These are phyloP conservation scores for Agrochola lychnidis DNA, from an alignment of 2,888 invertebrate genomes.

Conservation along the genomic window DNA sequence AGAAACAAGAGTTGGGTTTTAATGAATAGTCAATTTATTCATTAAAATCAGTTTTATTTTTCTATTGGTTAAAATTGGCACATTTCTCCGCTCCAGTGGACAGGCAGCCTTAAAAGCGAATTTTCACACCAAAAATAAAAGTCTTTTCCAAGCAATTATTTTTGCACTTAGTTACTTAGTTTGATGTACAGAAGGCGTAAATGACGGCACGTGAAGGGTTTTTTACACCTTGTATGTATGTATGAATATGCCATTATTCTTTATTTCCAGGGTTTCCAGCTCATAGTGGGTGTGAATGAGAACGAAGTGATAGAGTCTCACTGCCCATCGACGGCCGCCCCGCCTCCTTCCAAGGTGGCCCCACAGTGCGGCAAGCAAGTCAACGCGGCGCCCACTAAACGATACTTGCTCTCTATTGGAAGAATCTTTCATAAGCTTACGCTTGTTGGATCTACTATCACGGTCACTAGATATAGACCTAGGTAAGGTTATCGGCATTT, in stretches of 20 bases:
- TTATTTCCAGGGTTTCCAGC: slow-evolving; percentile 93
- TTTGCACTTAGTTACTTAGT: no score
- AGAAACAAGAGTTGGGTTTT: no score
- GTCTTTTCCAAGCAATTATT: no score
- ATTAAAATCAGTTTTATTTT: no score
- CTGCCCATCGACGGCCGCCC: slow-evolving; percentile 82
- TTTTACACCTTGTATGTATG: no score
- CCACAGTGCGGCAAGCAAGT: slow-evolving; percentile 84
- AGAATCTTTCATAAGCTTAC: slow-evolving; percentile 98
- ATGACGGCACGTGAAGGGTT: no score
- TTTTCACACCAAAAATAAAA: neutral
- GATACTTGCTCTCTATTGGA: slow-evolving; percentile 97
- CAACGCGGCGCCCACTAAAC: slow-evolving; percentile 90
- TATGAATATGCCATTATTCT: no score
- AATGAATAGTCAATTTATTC: no score
- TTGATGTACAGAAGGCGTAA: no score
- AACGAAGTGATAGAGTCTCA: slow-evolving; percentile 84
- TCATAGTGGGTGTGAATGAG: slow-evolving; percentile 92
- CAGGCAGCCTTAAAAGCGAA: no score
- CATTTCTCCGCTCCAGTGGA: no score
- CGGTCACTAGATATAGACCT: slow-evolving; percentile 98
- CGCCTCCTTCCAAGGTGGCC: slow-evolving; percentile 87
- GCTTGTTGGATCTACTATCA: slow-evolving; percentile 96
- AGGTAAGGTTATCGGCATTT: slow-evolving; percentile 88
- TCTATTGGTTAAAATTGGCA: no score